phyloP scores from a whole-genome alignment of 2,888 invertebrate genomes.

The Pseudococcus jackbeardsleyi region DNA sequence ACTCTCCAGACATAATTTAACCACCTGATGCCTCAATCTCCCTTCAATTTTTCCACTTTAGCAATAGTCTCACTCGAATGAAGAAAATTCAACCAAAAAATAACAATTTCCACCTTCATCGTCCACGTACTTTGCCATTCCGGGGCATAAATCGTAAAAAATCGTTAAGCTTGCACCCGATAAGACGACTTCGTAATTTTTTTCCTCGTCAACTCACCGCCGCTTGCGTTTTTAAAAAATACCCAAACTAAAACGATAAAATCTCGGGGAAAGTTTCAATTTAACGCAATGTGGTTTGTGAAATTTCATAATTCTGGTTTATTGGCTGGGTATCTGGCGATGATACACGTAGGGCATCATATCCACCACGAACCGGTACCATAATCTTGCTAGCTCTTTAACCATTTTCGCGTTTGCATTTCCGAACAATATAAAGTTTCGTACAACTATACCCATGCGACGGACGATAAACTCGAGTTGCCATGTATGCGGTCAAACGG shows the following conservation, averaged over 20 bases:
- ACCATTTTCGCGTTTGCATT: conserved; percentile 25
- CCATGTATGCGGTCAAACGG: conserved; percentile 35
- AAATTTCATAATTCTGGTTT: conserved; percentile 38
- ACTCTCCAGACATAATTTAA: no score
- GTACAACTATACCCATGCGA: conserved; percentile 34
- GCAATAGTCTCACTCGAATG: no score
- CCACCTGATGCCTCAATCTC: no score
- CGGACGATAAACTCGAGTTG: conserved; percentile 32
- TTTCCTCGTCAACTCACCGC: not conserved
- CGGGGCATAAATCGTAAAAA: not conserved
- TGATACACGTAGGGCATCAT: not conserved
- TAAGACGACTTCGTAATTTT: conserved; percentile 2
- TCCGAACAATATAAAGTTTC: conserved; percentile 40
- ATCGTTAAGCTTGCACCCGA: not conserved
- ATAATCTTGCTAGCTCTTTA: not conserved
- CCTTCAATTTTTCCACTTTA: no score
- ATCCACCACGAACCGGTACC: not conserved
- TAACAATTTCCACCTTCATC: not conserved
- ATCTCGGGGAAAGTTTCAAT: not conserved
- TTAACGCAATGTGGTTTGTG: not conserved
- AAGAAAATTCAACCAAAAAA: not conserved
- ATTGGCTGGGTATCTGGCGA: not conserved
- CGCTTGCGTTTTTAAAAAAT: not conserved
- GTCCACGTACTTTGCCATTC: not conserved
- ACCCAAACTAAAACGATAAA: not conserved